Evolutionary conservation across 2,888 invertebrate species (phyloP).

Genomic region (Polydrusus pterygomalis): DNA sequence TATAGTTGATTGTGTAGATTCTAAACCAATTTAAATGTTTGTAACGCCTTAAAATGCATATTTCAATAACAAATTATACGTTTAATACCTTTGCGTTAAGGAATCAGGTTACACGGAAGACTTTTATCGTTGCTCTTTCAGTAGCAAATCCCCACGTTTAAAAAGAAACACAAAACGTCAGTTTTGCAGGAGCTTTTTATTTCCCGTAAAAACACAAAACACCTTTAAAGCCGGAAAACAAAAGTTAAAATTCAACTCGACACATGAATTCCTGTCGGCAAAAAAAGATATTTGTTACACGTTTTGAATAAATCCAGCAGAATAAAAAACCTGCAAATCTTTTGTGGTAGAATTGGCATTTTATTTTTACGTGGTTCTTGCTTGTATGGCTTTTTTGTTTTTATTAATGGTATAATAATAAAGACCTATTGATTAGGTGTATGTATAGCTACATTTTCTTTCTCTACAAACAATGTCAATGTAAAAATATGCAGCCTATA

Average conservation of each 20-base stretch:
- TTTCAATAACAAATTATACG: too few species aligned
- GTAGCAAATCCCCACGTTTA: slow-evolving; percentile 8
- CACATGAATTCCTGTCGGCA: slow-evolving; percentile 42
- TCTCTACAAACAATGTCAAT: too few species aligned
- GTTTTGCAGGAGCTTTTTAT: slow-evolving; percentile 41
- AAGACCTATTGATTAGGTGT: background rate
- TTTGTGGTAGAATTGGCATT: slow-evolving; percentile 31
- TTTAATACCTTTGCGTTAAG: too few species aligned
- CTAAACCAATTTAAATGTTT: too few species aligned
- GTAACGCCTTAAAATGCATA: too few species aligned
- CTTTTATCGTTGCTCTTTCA: slow-evolving; percentile 4
- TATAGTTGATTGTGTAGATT: too few species aligned
- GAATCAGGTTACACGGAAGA: too few species aligned
- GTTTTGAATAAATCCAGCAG: slow-evolving; percentile 45
- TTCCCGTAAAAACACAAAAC: slow-evolving; percentile 41
- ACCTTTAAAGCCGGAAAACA: slow-evolving; percentile 45
- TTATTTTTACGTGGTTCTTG: slow-evolving; percentile 5
- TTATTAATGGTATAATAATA: background rate
- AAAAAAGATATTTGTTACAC: slow-evolving; percentile 50
- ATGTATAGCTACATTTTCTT: too few species aligned
- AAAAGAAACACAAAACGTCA: slow-evolving; percentile 27
- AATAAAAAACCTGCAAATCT: slow-evolving; percentile 33
- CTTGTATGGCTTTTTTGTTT: slow-evolving; percentile 5
- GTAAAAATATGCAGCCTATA: too few species aligned
- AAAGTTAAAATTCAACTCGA: slow-evolving; percentile 52